A percentile compares a stretch with the other conserved stretches of the same genome.
Conservation (phyloP, 2,888 invertebrate genomes). For the Zaprionus lineosus region DNA sequence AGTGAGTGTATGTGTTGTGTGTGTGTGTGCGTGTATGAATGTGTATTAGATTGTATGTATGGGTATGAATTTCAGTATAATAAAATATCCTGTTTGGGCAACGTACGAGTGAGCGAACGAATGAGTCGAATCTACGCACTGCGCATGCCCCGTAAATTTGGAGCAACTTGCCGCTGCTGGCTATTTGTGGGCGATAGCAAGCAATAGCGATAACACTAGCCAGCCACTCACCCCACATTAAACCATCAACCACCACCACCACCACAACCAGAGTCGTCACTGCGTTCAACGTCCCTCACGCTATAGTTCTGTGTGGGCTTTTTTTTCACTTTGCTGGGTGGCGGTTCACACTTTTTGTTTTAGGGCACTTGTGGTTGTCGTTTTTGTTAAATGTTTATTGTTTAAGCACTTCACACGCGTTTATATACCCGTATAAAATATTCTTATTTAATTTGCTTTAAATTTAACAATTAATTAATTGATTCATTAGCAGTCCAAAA, state of each 20-base stretch:
- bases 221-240: constrained; percentile 32
- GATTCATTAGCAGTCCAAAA: constrained; percentile 13
- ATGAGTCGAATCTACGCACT: constrained; percentile 18
- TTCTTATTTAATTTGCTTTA: constrained; percentile 4
- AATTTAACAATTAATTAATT: constrained; percentile 23
- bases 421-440: background rate
- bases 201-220: constrained; percentile 59
- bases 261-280: constrained; percentile 45
- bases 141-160: constrained; percentile 65
- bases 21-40: constrained; percentile 1
- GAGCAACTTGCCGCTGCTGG: constrained; percentile 67
- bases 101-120: constrained; percentile 39
- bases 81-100: constrained; percentile 79
- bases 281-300: constrained; percentile 49
- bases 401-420: constrained; percentile 18
- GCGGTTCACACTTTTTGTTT: constrained; percentile 34
- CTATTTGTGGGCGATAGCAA: constrained; percentile 57
- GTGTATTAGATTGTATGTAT: constrained; percentile 22
- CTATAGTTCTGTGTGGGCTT: constrained; percentile 28
- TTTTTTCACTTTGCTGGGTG: constrained; percentile 31
- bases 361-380: constrained; percentile 40
- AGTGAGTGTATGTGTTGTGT: constrained; percentile 13
- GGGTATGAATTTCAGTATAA: constrained; percentile 78
- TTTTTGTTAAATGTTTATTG: background rate
- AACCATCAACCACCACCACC: constrained; percentile 15